Base-by-base conservation (phyloP, 2,888 invertebrate genomes). In the Brachyptera risi region DNA sequence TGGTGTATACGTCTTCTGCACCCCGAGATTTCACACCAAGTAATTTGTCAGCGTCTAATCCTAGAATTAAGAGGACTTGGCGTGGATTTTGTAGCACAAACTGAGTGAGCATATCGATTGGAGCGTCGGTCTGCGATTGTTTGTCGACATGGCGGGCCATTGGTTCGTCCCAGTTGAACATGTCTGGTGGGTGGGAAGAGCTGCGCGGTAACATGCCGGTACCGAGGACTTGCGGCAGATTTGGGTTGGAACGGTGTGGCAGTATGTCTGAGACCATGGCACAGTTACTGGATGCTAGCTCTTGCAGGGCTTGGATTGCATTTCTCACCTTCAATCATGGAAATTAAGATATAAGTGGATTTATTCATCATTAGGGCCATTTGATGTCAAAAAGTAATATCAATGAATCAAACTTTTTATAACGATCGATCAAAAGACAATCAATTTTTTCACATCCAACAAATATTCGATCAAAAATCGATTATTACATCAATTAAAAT, bases 171-270 rank as follows among this genome's bases (percentile, higher is more conserved):
- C 90, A 88, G 68, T 86, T 86, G 74, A 91, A 88, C 65, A 90
- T 90, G 69, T 91, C 91, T 0, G 91, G 90, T 0, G 91, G 91
- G 76, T 92, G 91, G 1, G 91, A 92, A 60, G 88, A 87, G 71
- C 89, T 87, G 62, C 91, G 80, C 1, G 88, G 88, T 57, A 92
- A 79, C 64, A 83, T 76, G 64, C 80, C 81, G 2, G 77, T 76
- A 3, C 40, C 61, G 65, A 73, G 79, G 59, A 76, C 72, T 69
- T 79, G 68, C 65, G 86, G 84, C 37, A 88, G 79, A 71, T 88
- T 91, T 3, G 91, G 91, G 72, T 91, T 91, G 63, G 91, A 91
- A 71, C 88, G 88, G n/a, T 88, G 89, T 11, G 90, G 71, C 27
- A 70, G 61, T 5, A 69, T 66, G 60, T 69, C 68, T 4, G 70